These are phyloP conservation scores for Silvanus unidentatus DNA, from an alignment of 2,888 invertebrate species.

Conservation along the genomic window DNA sequence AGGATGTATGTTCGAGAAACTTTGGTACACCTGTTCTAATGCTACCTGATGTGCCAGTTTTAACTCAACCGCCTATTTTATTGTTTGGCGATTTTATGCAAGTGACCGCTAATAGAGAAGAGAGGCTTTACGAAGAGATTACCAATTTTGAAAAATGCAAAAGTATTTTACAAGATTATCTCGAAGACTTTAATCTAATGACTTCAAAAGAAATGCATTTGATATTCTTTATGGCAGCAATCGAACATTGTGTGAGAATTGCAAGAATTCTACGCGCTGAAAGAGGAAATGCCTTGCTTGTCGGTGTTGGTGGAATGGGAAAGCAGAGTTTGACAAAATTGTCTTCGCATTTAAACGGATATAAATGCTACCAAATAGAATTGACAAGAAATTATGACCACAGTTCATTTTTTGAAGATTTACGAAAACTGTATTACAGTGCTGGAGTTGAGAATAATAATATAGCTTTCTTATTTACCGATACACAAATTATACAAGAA, in stretches of 20 bases:
- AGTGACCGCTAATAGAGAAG: conserved; percentile 64
- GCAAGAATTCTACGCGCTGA: conserved; percentile 79
- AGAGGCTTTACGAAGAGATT: conserved; percentile 78
- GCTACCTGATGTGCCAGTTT: conserved; percentile 55
- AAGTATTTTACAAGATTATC: conserved; percentile 70
- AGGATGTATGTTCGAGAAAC: conserved; percentile 57
- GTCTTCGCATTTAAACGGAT: conserved; percentile 78
- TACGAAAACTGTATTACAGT: conserved; percentile 70
- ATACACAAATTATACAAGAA: conserved; percentile 84
- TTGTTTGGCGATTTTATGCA: conserved; percentile 78
- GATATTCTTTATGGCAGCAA: conserved; percentile 82
- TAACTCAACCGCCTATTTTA: conserved; percentile 59
- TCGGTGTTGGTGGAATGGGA: conserved; percentile 87
- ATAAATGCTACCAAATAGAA: conserved; percentile 87
- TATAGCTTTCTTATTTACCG: conserved; percentile 81
- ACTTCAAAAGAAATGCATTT: conserved; percentile 75
- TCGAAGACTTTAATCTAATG: conserved; percentile 76
- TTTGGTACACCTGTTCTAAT: conserved; percentile 57
- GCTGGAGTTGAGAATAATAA: conserved; percentile 71
- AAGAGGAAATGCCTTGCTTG: conserved; percentile 81
- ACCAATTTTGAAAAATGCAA: conserved; percentile 66
- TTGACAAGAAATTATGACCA: conserved; percentile 79
- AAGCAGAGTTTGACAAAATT: conserved; percentile 81
- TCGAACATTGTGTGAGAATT: conserved; percentile 82
- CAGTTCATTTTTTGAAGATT: conserved; percentile 76